Evolutionary conservation across 1,140 invertebrate genomes (phyloP), one percentile per base, ranked within the genome.

Genomic region (Diachasma alloeum): DNA sequence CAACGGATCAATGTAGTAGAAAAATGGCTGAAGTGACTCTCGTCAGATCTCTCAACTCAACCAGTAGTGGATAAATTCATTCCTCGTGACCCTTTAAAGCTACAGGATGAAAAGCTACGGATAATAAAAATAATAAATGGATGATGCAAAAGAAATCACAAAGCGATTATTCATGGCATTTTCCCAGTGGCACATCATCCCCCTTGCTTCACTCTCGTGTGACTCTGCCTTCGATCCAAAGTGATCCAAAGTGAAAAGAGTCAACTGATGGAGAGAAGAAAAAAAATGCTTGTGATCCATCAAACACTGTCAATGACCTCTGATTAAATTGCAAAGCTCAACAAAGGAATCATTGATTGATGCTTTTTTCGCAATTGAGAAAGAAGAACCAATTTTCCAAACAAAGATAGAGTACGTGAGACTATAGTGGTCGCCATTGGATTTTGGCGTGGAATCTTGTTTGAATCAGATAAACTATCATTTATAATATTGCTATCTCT

Each of bases 161-260:
- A 42, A 42, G 39, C 39, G n/a, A n/a, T n/a, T 71, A 13, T 74
- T 78, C 19, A 36, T 78, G 15, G 68, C 9, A 42, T 42, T 42
- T 42, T 42, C 39, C 9, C 19, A 15, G n/a, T 56, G n/a, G 10
- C n/a, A 17, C 31, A 6, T 31, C 31, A 31, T 31, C 31, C 31
- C 31, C 31, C 31, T 31, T 31, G 31, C 31, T 31, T 31, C 31
- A 31, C 6, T 31, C 31, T 31, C 31, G 31, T 31, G 31, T 31
- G 31, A 31, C 31, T 31, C 31, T 31, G 31, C 31, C 31, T 31
- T 31, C 48, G 48, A 56, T 56, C 48, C n/a, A n/a, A n/a, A 56
- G 17, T 56, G 48, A 56, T 56, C 48, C 1, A 19, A 39, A 66
- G 42, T 26, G 19, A 67, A 4, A 19, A 11, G 2, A 24, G 2